A percentile compares a stretch with the other conserved stretches of the same genome.
Evolutionary conservation across 2,113 vertebrate species (phyloP).

Genomic region (Rhea americana): DNA sequence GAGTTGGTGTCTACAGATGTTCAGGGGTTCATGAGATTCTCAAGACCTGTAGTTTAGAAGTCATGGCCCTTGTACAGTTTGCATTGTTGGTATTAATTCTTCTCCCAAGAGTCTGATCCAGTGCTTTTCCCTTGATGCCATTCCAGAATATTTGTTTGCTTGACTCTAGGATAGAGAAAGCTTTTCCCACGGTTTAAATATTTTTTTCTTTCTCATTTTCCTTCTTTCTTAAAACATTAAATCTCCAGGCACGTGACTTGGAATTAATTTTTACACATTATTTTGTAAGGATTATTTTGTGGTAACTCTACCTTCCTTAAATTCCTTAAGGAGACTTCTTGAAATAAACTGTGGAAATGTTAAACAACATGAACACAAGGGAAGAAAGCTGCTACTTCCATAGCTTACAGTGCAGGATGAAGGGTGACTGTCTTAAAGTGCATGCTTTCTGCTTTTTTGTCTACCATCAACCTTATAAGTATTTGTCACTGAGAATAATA

Average conservation of each 20-base stretch:
- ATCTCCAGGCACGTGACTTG: background rate
- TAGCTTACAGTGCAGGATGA: background rate
- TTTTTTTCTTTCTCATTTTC: background rate
- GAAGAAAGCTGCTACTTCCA: background rate
- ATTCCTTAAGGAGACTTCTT: background rate
- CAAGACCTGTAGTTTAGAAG: background rate
- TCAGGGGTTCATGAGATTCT: background rate
- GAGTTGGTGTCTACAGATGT: background rate
- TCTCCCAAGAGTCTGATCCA: background rate
- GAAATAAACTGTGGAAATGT: background rate
- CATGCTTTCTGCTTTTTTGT: background rate
- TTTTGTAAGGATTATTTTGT: background rate
- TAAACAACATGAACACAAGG: background rate
- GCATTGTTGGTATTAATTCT: background rate
- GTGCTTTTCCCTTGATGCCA: background rate
- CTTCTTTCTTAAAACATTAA: background rate
- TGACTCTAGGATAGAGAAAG: background rate
- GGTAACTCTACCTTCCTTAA: background rate
- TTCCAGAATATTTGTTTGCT: slow-evolving; percentile 11
- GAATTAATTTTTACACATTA: background rate
- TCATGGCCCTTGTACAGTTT: background rate
- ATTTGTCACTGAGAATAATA: background rate
- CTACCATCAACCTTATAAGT: background rate
- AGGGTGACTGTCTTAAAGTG: background rate
- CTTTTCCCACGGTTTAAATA: background rate